Evolutionary conservation across 2,113 vertebrate species (phyloP), one percentile per base, ranked within the genome.

Genomic region (Sitta europaea): DNA sequence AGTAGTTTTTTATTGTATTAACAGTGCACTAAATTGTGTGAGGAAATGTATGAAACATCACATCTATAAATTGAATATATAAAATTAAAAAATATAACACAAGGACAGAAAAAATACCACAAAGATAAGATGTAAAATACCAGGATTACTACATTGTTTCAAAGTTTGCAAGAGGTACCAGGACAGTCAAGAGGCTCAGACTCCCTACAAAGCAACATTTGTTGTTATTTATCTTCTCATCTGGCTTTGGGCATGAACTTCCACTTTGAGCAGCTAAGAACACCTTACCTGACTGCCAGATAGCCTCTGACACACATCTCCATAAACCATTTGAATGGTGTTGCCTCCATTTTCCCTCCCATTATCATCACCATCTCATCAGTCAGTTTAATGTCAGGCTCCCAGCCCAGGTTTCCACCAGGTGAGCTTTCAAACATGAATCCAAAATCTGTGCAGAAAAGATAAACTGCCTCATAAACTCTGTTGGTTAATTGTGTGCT

Each of bases 301-400:
- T 99, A 99, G 55, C 99, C 99, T 29, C 99, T 98, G 94, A 99
- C 99, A 68, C 99, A 99, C 99, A 99, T 99, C 97, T 99, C 99
- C 99, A 99, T 99, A 97, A 99, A 99, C 99, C 99, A 99, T 72
- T 99, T 99, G 97, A 99, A 99, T 6, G 99, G 99, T 0, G 99
- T 99, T n/a, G 99, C 99, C 96, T 99, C 99, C 99, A 99, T 99
- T 95, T 99, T 99, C 35, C 99, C 99, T 9, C 99, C 99, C 99
- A 99, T 99, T 95, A 99, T 99, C 99, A 99, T 99, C 97, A 99
- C 99, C 99, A 99, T 99, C 97, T 99, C 99, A 35, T 99, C 99
- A 0, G 99, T 99, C 75, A 99, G 98, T 86, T 99, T 99, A 96
- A 99, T 99, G 94, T 99, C 99, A 1, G 99, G 99, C 85, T 99